Evolutionary conservation across 30 jellyfish, hydroid and myxozoan genomes (phyloP), one percentile per base, ranked within the genome.

Genomic region (Chrysaora quinquecirrha): DNA sequence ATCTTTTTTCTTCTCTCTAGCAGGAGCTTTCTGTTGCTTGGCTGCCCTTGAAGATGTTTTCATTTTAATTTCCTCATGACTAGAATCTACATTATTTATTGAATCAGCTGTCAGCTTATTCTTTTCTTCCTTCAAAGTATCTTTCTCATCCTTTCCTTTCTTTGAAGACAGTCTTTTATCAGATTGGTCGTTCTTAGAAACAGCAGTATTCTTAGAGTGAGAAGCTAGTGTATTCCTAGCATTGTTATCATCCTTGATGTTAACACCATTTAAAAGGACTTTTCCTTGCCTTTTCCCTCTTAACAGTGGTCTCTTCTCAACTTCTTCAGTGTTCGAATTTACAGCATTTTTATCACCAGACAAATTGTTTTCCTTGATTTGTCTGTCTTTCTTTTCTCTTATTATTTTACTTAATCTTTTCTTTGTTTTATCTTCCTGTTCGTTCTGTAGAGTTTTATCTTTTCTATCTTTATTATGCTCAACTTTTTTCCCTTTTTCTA

Each of bases 131-230:
- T 34, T 16, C 4, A 27, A 6, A 32, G 21, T 31, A 6, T 21
- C 71, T 18, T 76, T 76, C 34, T 32, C 14, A 70, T 30, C 21
- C 28, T 65, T 76, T 34, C 30, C 4, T 76, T 34, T 29, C n/a
- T 2, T 47, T 73, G 73, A 3, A n/a, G n/a, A n/a, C n/a, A n/a
- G n/a, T n/a, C n/a, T n/a, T n/a, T n/a, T n/a, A n/a, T n/a, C n/a
- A n/a, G n/a, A n/a, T n/a, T n/a, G n/a, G n/a, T n/a, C n/a, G n/a
- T n/a, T n/a, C n/a, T n/a, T n/a, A n/a, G n/a, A n/a, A n/a, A n/a
- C n/a, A n/a, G n/a, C n/a, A n/a, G n/a, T n/a, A n/a, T n/a, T n/a
- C n/a, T n/a, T n/a, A n/a, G n/a, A n/a, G n/a, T n/a, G n/a, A n/a
- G n/a, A n/a, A n/a, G n/a, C n/a, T n/a, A n/a, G n/a, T n/a, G n/a